A percentile compares a stretch with the other conserved stretches of the same genome.
Conservation (phyloP, 2,888 invertebrate genomes). For the Odontomyia ornata region DNA sequence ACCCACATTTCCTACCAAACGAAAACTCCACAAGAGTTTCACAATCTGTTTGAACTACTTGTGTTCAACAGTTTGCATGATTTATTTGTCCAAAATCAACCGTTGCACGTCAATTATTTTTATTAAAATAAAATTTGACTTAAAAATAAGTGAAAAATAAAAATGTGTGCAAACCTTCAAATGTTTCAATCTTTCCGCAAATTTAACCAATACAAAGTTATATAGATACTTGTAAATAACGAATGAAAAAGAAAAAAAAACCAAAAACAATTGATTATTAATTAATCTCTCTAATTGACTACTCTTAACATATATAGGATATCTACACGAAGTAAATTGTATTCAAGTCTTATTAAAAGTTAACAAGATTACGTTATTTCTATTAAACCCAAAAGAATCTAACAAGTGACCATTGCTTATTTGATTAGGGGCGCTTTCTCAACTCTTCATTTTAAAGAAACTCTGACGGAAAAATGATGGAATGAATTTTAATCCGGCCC, state of each 20-base stretch:
- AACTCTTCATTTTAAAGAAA: no score
- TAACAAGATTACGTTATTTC: constrained; percentile 19
- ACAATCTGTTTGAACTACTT: no score
- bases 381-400: not conserved
- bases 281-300: no score
- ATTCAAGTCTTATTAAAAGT: constrained; percentile 34
- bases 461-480: no score
- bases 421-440: no score
- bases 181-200: not conserved
- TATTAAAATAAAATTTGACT: not conserved
- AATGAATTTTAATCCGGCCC: no score
- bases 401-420: no score
- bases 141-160: not conserved
- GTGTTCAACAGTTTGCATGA: no score
- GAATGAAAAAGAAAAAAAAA: constrained; percentile 6
- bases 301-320: no score
- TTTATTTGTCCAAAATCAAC: no score
- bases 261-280: not conserved
- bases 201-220: not conserved
- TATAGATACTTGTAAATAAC: constrained; percentile 22
- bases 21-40: no score
- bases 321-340: not conserved
- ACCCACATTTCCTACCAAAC: no score
- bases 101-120: constrained; percentile 34
- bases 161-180: not conserved